phyloP scores from a whole-genome alignment of 2,797 vertebrate genomes.

The Danio choprae region DNA sequence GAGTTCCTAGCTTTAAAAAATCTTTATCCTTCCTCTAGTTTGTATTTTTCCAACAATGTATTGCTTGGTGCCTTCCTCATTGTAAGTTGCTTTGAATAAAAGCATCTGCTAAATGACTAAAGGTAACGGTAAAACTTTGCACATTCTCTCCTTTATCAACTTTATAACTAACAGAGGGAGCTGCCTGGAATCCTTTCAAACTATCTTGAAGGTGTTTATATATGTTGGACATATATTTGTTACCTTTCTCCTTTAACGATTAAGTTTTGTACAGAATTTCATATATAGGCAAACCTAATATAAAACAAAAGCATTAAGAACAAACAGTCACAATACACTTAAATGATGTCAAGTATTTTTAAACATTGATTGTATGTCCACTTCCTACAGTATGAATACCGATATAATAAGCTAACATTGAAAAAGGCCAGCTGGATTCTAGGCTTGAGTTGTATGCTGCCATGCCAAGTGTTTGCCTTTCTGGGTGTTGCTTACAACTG shows the following conservation, averaged over 20 bases:
- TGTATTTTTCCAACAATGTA: too few species aligned
- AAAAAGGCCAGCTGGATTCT: conserved; percentile 57
- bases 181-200: neutral
- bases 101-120: too few species aligned
- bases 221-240: neutral
- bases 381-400: too few species aligned
- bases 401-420: too few species aligned
- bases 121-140: too few species aligned
- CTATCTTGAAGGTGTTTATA: neutral
- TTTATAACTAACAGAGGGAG: neutral
- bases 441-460: neutral
- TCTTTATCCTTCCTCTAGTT: too few species aligned
- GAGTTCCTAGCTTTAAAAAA: too few species aligned
- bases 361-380: too few species aligned
- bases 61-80: too few species aligned
- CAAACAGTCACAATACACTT: too few species aligned
- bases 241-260: neutral
- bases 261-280: neutral
- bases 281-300: neutral
- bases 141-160: neutral
- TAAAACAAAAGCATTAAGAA: neutral
- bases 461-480: conserved; percentile 43
- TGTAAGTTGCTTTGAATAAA: too few species aligned
- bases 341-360: too few species aligned
- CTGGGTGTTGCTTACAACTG: conserved; percentile 44